A percentile compares a stretch with the other conserved stretches of the same genome.
phyloP scores from a whole-genome alignment of 2,113 vertebrate genomes.

The Oenanthe melanoleuca region DNA sequence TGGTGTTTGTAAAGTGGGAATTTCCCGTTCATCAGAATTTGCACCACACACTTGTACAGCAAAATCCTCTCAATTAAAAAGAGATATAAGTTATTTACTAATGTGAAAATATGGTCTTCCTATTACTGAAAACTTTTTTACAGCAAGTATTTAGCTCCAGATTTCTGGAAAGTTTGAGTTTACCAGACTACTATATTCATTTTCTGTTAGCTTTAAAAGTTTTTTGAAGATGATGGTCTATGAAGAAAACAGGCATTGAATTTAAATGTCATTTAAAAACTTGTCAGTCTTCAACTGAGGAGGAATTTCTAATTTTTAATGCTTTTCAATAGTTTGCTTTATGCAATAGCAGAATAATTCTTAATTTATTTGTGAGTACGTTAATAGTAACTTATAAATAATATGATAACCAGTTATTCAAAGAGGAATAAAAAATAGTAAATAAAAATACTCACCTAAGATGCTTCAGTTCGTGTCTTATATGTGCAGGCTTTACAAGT shows the following conservation, averaged over 20 bases:
- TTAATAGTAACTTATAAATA: neutral
- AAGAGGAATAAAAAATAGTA: neutral
- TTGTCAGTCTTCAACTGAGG: neutral
- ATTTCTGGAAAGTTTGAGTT: neutral
- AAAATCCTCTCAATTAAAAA: neutral
- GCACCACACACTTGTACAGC: neutral
- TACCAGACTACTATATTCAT: neutral
- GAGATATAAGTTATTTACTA: neutral
- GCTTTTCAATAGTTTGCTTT: neutral
- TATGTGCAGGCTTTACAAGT: neutral
- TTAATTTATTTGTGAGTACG: neutral
- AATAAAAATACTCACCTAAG: neutral
- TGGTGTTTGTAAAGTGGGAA: neutral
- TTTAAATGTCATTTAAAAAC: neutral
- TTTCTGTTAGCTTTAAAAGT: neutral
- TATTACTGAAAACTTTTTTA: neutral
- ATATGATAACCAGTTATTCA: neutral
- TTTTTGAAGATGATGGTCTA: neutral
- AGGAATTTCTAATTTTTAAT: neutral
- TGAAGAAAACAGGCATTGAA: neutral
- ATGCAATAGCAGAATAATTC: neutral
- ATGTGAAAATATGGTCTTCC: neutral
- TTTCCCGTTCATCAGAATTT: neutral
- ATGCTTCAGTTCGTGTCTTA: neutral
- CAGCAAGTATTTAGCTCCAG: neutral